Conservation (phyloP, 2,797 vertebrate genomes). For the Moxostoma hubbsi region DNA sequence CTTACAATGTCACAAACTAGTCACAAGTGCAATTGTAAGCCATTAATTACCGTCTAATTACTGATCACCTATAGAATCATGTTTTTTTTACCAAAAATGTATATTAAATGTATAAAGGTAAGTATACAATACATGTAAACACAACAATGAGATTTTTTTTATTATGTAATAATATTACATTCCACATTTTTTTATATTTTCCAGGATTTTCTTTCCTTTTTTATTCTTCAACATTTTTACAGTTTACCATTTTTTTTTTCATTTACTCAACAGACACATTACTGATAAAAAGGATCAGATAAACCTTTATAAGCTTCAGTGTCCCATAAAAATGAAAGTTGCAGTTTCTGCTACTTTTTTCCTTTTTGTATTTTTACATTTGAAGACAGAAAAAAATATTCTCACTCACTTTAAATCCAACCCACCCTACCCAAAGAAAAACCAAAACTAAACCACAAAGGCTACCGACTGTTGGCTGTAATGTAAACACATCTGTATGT, state of each 20-base stretch:
- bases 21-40: no score
- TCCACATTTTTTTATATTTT: slow-evolving; percentile 78
- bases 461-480: slow-evolving; percentile 44
- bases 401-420: slow-evolving; percentile 32
- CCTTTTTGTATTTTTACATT: slow-evolving; percentile 49
- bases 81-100: no score
- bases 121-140: slow-evolving; percentile 65
- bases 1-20: no score
- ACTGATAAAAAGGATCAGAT: slow-evolving; percentile 72
- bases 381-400: slow-evolving; percentile 47
- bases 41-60: no score
- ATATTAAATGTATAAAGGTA: slow-evolving; percentile 11
- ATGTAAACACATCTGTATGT: slow-evolving; percentile 52
- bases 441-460: slow-evolving; percentile 27
- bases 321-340: slow-evolving; percentile 65
- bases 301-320: slow-evolving; percentile 56
- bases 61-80: no score
- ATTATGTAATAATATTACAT: slow-evolving; percentile 78
- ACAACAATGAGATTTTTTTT: slow-evolving; percentile 77
- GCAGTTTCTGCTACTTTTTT: slow-evolving; percentile 65
- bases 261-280: slow-evolving; percentile 76
- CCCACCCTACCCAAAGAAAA: slow-evolving; percentile 7
- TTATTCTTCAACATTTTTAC: slow-evolving; percentile 50
- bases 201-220: slow-evolving; percentile 60
- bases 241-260: slow-evolving; percentile 51